Evolutionary conservation across 2,888 invertebrate genomes (phyloP), one percentile per base, ranked within the genome.

Genomic region (Apamea sordens): DNA sequence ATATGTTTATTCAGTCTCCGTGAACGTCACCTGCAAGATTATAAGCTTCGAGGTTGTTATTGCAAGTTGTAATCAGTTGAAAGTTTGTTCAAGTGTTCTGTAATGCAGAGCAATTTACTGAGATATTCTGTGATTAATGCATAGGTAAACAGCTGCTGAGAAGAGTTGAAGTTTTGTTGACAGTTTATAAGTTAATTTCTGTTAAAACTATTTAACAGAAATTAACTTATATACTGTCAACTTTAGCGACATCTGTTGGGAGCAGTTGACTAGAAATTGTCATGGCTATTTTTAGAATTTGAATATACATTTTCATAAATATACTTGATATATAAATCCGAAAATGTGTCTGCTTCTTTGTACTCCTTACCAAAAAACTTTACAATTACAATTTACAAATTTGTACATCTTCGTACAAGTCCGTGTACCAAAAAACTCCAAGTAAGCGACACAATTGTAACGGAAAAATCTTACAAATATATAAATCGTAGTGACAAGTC

Each of bases 111-210:
- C 21, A 63, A 63, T 78, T 71, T 53, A n/a, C 61, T n/a, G 15
- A 32, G 10, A 80, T 73, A 10, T 61, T 67, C 32, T 73, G 6
- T 41, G 21, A 81, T 59, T 21, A 61, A 81, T 67, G 11, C 50
- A 32, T 15, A 44, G 15, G 32, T 44, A 59, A 47, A n/a, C 28
- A 41, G n/a, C 32, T 53, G n/a, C 32, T 53, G n/a, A 32, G 11
- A 28, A 6, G 18, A 69, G 21, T 15, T n/a, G 24, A 63, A 56
- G 15, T 50, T 41, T 82, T 68, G 4, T 47, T 64, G 11, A 28
- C 13, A 44, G 2, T 41, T 79, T 18, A n/a, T n/a, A 41, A 72
- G 18, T 80, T 50, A 18, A 11, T 47, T 32, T 36, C 24, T 28
- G 13, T 1, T 47, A 18, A 53, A n/a, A n/a, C n/a, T n/a, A n/a